These are phyloP conservation scores for Siniperca obscura DNA, from an alignment of 2,797 vertebrate species.

Conservation along the genomic window DNA sequence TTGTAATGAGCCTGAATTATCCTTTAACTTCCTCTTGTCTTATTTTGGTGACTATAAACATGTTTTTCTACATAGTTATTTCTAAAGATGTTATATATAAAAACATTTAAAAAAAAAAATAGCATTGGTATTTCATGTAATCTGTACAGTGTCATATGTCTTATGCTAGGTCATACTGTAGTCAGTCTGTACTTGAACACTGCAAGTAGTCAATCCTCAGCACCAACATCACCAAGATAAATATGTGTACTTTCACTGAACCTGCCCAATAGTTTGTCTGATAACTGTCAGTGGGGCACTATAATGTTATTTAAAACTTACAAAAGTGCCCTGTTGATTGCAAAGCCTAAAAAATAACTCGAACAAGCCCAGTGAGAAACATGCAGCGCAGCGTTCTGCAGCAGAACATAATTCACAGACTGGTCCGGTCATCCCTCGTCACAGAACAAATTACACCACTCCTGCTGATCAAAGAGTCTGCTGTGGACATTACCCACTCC, in stretches of 20 bases:
- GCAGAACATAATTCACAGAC: constrained; percentile 40
- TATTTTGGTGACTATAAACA: background rate
- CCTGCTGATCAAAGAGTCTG: constrained; percentile 52
- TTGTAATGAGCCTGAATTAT: background rate
- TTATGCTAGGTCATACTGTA: background rate
- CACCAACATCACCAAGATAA: background rate
- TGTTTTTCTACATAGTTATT: background rate
- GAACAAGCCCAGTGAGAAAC: background rate
- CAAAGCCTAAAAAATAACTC: background rate
- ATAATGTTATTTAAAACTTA: background rate
- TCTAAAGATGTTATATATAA: background rate
- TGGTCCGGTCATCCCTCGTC: constrained; percentile 4
- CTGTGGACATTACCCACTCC: constrained; percentile 22
- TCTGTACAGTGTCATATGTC: background rate
- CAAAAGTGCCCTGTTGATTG: background rate
- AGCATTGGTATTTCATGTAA: background rate
- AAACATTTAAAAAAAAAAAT: background rate
- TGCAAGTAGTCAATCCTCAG: background rate
- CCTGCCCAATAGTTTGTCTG: background rate
- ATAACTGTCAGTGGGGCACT: background rate
- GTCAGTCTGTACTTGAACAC: background rate
- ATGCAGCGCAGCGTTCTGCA: constrained; percentile 2
- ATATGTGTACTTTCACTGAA: background rate
- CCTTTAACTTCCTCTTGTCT: background rate
- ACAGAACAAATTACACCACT: constrained; percentile 42